Conservation (phyloP, 2,113 vertebrate species). For the Ivindomyrus marchei region DNA sequence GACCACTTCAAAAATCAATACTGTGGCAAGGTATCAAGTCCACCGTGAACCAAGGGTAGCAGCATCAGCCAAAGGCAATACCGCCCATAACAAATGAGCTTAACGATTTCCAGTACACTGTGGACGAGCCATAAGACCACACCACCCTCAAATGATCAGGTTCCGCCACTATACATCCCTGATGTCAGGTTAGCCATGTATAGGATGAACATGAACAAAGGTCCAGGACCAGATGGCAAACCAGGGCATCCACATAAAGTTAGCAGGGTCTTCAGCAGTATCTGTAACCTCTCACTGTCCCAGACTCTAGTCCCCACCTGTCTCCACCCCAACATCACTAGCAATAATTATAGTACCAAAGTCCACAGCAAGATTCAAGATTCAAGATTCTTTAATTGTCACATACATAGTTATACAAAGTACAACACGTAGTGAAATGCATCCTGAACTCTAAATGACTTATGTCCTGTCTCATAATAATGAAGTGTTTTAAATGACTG, state of each 20-base stretch:
- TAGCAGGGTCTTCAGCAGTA: neutral
- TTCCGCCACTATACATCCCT: neutral
- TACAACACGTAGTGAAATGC: too few relatives aligned
- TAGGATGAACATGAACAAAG: neutral
- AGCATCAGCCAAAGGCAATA: neutral
- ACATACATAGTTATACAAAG: too few relatives aligned
- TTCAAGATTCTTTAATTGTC: too few relatives aligned
- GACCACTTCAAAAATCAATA: neutral
- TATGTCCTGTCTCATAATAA: neutral
- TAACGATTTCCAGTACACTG: neutral
- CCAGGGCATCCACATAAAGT: neutral
- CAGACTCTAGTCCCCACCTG: neutral
- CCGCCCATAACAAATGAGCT: neutral
- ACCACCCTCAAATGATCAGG: neutral
- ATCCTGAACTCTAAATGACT: neutral
- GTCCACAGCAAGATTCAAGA: neutral
- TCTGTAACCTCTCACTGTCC: neutral
- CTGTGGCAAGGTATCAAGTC: neutral
- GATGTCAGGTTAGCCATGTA: neutral
- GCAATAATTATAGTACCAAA: neutral
- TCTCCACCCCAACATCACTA: neutral
- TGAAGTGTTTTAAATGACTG: neutral
- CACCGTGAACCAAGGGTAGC: neutral
- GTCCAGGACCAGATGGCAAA: neutral
- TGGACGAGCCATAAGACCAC: neutral